Conservation (phyloP, 2,888 invertebrate species). For the Lymantria dispar region DNA sequence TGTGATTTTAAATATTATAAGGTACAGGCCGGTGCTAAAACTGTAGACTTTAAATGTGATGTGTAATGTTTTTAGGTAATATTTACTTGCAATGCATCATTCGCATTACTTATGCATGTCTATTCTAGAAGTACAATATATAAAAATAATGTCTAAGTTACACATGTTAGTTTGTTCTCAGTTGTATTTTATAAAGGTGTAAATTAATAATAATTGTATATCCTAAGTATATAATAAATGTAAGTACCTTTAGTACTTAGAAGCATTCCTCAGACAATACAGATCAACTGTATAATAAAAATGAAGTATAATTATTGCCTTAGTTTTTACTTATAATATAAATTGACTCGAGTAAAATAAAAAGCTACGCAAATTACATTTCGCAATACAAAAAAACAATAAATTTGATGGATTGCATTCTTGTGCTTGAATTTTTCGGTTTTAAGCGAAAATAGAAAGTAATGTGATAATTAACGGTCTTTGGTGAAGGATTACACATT, state of each 20-base stretch:
- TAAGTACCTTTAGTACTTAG: background rate
- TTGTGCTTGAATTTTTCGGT: background rate
- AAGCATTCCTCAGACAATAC: slow-evolving; percentile 4
- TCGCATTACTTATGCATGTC: too few species aligned
- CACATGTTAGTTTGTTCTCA: background rate
- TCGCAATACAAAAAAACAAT: background rate
- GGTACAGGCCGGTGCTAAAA: too few species aligned
- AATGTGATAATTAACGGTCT: slow-evolving; percentile 41
- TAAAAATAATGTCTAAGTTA: background rate
- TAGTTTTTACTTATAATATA: background rate
- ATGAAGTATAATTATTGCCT: background rate
- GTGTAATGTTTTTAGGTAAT: too few species aligned
- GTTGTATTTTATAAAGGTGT: background rate
- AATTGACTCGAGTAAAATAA: background rate
- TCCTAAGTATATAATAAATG: slow-evolving; percentile 1
- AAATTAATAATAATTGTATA: background rate
- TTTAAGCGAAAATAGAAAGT: background rate
- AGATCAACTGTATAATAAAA: background rate
- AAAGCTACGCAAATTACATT: too few species aligned
- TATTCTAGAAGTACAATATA: too few species aligned
- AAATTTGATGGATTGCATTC: background rate
- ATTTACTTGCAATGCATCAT: too few species aligned
- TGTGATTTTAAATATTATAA: too few species aligned
- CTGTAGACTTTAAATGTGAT: too few species aligned
- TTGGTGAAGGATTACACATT: slow-evolving; percentile 59